Evolutionary conservation across 2,888 invertebrate genomes (phyloP), one percentile per base, ranked within the genome.

Genomic region (Temnothorax rugatulus): DNA sequence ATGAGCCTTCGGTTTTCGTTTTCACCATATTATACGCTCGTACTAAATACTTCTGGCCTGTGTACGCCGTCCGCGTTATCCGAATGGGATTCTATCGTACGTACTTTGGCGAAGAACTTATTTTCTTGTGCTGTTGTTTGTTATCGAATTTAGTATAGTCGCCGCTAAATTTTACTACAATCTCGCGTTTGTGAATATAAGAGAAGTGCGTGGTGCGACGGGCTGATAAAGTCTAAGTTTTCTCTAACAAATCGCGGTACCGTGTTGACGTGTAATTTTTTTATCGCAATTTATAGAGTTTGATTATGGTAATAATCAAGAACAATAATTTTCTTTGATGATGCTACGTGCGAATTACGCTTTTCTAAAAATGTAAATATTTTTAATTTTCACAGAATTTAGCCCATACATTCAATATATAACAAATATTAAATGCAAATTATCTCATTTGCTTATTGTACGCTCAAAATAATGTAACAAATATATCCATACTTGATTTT

Each of bases 141-240:
- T 89, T 89, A 82, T 75, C 68, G 61, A 82, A 59, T 64, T 73
- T 76, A 86, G 69, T 83, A 61, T 82, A 81, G 77, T 61, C 82
- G 74, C 61, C 74, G 25, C 59, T 61, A 75, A 79, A 83, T 84
- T 87, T 89, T 71, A 75, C 64, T 71, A 57, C 82, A 57, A 73
- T 66, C 77, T 64, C 64, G 52, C 52, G 34, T 69, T 69, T 47
- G 73, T 18, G 18, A 81, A 59, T 11, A 59, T 25, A 47, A 71
- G 71, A 57, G 44, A 52, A 59, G 59, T 18, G 47, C 54, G 15
- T 66, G 44, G 64, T 44, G 64, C 50, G 76, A 68, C 21, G 59
- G 34, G 73, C 41, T 73, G 59, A 81, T 81, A 59, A 81, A 81
- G 73, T 79, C 64, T 59, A 79, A 79, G 25, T 81, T 81, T 73